Evolutionary conservation across 1,140 invertebrate genomes (phyloP).

Genomic region (Tetragnatha versicolor): DNA sequence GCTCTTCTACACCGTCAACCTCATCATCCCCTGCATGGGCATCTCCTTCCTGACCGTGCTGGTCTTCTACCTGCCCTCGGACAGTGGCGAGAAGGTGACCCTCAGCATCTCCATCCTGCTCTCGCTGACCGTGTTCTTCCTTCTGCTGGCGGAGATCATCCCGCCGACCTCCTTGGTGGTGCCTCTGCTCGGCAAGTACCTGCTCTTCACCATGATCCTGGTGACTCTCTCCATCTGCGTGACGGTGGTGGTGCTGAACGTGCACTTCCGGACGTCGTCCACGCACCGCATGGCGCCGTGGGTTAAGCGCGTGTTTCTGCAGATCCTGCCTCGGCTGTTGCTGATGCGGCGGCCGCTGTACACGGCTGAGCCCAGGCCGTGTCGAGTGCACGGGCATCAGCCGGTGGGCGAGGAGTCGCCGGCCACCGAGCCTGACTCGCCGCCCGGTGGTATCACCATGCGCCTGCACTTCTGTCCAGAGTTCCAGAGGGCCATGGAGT

Average conservation of each 20-base stretch:
- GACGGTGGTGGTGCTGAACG: slow-evolving; percentile 96
- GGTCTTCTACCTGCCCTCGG: slow-evolving; percentile 97
- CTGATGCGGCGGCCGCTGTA: slow-evolving; percentile 64
- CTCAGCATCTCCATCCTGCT: slow-evolving; percentile 83
- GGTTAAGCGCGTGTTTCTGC: slow-evolving; percentile 87
- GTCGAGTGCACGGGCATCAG: slow-evolving; percentile 49
- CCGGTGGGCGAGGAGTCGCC: background rate
- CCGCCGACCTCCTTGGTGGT: slow-evolving; percentile 97
- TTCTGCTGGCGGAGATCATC: slow-evolving; percentile 97
- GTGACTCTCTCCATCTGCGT: slow-evolving; percentile 96
- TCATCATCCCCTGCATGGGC: slow-evolving; percentile 94
- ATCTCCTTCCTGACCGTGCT: slow-evolving; percentile 97
- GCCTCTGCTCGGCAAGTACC: slow-evolving; percentile 95
- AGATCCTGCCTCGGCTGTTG: slow-evolving; percentile 78
- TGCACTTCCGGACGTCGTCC: slow-evolving; percentile 98
- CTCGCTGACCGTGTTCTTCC: slow-evolving; percentile 98
- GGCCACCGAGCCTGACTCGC: slow-evolving; percentile 22
- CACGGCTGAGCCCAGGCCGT: slow-evolving; percentile 41
- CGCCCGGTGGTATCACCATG: slow-evolving; percentile 8
- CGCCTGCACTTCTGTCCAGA: slow-evolving; percentile 69
- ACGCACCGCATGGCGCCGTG: slow-evolving; percentile 94
- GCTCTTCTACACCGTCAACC: slow-evolving; percentile 95
- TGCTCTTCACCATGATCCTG: slow-evolving; percentile 98
- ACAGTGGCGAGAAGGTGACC: slow-evolving; percentile 92
- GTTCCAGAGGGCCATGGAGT: slow-evolving; percentile 87